Conservation (phyloP, 2,888 invertebrate species). For the Theretra japonica region DNA sequence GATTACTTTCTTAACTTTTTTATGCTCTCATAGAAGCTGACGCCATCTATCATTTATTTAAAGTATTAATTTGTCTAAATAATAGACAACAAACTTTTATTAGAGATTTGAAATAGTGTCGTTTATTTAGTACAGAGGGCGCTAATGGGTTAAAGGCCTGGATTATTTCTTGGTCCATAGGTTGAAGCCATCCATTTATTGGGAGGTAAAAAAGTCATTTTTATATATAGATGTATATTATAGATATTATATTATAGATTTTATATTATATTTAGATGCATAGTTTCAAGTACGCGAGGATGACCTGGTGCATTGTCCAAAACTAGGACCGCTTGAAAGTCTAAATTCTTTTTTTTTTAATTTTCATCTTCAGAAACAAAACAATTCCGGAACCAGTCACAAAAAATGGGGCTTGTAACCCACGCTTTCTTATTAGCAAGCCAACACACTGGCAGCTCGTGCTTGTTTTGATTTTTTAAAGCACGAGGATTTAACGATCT, state of each 20-base stretch:
- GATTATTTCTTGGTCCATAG: conserved; percentile 46
- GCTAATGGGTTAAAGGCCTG: conserved; percentile 32
- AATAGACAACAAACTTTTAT: too few relatives aligned
- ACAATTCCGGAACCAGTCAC: conserved; percentile 44
- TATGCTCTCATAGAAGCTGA: too few relatives aligned
- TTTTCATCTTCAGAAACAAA: conserved; percentile 39
- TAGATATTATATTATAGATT: too few relatives aligned
- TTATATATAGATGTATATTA: too few relatives aligned
- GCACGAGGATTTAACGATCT: conserved; percentile 41
- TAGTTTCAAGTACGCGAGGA: conserved; percentile 40
- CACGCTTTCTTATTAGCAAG: conserved; percentile 46
- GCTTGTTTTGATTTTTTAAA: too few relatives aligned
- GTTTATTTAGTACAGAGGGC: too few relatives aligned
- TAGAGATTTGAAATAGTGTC: too few relatives aligned
- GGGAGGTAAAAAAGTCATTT: conserved; percentile 25
- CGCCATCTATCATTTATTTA: too few relatives aligned
- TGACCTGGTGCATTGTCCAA: conserved; percentile 44
- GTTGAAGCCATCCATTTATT: conserved; percentile 43
- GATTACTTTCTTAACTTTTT: too few relatives aligned
- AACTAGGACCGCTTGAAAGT: conserved; percentile 42
- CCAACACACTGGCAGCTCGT: conserved; percentile 38
- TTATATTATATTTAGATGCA: conserved; percentile 36
- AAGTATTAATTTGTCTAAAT: too few relatives aligned
- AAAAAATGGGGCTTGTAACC: conserved; percentile 46
- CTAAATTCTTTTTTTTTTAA: conserved; percentile 42